Conservation (phyloP, 2,888 invertebrate genomes). For the Blomia tropicalis region DNA sequence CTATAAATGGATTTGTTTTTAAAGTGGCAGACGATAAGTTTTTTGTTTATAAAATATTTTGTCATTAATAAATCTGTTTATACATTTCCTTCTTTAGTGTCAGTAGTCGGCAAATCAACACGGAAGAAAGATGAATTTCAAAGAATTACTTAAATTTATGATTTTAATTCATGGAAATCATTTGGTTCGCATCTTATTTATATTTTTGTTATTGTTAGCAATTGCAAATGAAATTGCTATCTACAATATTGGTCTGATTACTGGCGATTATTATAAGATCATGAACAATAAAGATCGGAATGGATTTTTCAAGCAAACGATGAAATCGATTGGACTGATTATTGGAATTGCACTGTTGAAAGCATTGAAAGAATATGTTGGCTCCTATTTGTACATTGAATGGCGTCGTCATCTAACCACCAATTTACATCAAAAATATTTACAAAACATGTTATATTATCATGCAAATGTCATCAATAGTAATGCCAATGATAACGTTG, state of each 20-base stretch:
- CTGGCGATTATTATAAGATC: slow-evolving; percentile 41
- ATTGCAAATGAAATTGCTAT: slow-evolving; percentile 38
- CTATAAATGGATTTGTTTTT: too few relatives aligned
- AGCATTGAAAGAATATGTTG: slow-evolving; percentile 37
- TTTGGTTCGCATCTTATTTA: not conserved
- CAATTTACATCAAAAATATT: slow-evolving; percentile 40
- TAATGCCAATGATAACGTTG: slow-evolving; percentile 41
- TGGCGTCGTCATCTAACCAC: slow-evolving; percentile 39
- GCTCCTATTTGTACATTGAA: slow-evolving; percentile 39
- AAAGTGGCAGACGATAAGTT: too few relatives aligned
- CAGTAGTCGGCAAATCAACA: too few relatives aligned
- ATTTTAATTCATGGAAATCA: not conserved
- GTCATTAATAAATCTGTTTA: too few relatives aligned
- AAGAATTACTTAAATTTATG: not conserved
- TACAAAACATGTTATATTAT: slow-evolving; percentile 41
- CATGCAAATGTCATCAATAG: slow-evolving; percentile 36
- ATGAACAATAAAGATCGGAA: slow-evolving; percentile 38
- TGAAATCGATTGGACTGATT: slow-evolving; percentile 27
- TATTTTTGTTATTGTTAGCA: slow-evolving; percentile 16
- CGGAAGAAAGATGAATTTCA: not conserved
- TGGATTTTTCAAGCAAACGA: slow-evolving; percentile 34
- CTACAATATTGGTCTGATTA: slow-evolving; percentile 42
- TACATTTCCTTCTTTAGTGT: too few relatives aligned
- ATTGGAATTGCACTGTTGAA: slow-evolving; percentile 35
- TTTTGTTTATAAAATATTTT: too few relatives aligned